phyloP scores from a whole-genome alignment of 2,797 vertebrate genomes.

The Pipistrellus kuhlii region DNA sequence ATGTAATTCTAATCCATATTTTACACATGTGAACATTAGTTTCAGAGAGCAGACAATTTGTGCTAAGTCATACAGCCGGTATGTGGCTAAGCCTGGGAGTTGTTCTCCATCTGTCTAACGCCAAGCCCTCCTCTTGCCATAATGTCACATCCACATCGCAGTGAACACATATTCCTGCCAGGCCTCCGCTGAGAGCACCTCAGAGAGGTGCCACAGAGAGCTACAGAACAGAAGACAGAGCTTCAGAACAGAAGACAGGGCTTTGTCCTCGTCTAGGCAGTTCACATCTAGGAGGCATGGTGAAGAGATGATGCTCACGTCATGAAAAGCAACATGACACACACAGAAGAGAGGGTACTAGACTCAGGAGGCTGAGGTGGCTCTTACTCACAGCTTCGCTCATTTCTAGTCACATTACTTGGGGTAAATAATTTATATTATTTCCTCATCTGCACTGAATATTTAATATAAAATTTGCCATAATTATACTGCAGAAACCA shows the following conservation, averaged over 20 bases:
- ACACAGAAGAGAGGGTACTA: background rate
- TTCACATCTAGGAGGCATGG: background rate
- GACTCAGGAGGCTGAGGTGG: background rate
- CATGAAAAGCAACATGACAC: background rate
- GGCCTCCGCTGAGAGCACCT: background rate
- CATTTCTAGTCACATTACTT: background rate
- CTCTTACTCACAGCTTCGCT: background rate
- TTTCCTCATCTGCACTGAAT: background rate
- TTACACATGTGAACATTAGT: slow-evolving; percentile 39
- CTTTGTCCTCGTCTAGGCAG: background rate
- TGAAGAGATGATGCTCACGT: background rate
- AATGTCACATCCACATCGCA: background rate
- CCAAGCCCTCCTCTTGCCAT: background rate
- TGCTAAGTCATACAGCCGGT: background rate
- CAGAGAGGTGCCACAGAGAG: slow-evolving; percentile 17
- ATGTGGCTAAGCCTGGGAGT: background rate
- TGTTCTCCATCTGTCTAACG: background rate
- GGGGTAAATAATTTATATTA: background rate
- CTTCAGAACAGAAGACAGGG: background rate
- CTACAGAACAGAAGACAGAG: background rate
- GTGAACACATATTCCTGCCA: background rate
- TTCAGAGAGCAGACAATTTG: slow-evolving; percentile 30
- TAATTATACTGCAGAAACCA: background rate
- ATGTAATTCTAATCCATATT: slow-evolving; percentile 9
- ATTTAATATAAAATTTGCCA: background rate